Percentiles rank a stretch among this genome's conserved stretches.
Conservation (phyloP, 2,797 vertebrate genomes). For the Eptatretus atami region DNA sequence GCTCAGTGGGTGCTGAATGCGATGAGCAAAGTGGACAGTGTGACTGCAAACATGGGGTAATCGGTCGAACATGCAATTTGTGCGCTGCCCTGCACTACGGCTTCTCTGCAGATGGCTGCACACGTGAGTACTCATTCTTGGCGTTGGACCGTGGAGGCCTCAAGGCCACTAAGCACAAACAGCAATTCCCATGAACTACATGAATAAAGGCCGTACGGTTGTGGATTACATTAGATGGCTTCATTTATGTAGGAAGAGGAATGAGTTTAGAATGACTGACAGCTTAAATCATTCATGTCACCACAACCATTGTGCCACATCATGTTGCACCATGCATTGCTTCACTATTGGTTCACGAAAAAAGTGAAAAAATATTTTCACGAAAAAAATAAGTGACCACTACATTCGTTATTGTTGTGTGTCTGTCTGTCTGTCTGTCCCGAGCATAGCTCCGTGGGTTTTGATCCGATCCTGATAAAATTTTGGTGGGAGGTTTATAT, state of each 20-base stretch:
- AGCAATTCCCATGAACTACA: neutral
- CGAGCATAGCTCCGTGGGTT: too few relatives aligned
- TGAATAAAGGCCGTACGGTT: neutral
- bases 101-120: constrained; percentile 56
- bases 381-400: too few relatives aligned
- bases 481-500: too few relatives aligned
- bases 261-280: neutral
- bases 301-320: too few relatives aligned
- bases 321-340: too few relatives aligned
- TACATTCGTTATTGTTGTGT: too few relatives aligned
- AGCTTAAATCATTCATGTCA: neutral
- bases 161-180: neutral
- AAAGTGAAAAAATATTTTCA: too few relatives aligned
- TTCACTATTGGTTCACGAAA: too few relatives aligned
- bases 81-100: constrained; percentile 75
- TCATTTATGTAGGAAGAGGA: neutral
- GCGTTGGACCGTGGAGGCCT: neutral
- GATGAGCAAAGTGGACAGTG: constrained; percentile 52
- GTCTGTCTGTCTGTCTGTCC: too few relatives aligned
- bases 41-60: constrained; percentile 63
- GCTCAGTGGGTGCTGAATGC: constrained; percentile 62
- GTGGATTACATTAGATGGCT: neutral
- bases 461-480: too few relatives aligned
- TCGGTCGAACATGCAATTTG: constrained; percentile 32
- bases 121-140: constrained; percentile 33